Evolutionary conservation across 1,140 invertebrate species (phyloP).

Genomic region (Rhopalosiphum maidis): DNA sequence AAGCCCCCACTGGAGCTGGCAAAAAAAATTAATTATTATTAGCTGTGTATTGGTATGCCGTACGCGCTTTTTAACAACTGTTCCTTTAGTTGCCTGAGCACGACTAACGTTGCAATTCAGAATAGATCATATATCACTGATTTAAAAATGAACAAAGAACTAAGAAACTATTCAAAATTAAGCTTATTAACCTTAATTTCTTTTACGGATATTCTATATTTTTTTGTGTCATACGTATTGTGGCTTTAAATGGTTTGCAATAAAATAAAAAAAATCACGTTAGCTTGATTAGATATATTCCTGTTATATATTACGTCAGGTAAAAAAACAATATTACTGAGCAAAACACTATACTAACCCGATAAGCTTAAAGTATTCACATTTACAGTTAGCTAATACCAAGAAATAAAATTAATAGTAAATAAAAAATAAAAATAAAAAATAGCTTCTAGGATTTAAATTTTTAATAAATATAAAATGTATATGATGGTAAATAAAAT

Average conservation of each 20-base stretch:
- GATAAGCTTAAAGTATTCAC: no score
- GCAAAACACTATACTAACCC: background rate
- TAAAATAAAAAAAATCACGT: background rate
- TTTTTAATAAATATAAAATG: no score
- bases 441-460: background rate
- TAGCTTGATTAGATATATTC: background rate
- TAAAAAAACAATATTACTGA: background rate
- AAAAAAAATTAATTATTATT: conserved; percentile 57
- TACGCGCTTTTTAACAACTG: conserved; percentile 36
- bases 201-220: background rate
- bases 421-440: background rate
- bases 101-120: background rate
- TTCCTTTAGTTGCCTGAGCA: background rate
- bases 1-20: background rate
- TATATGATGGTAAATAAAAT: background rate
- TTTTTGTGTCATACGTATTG: background rate
- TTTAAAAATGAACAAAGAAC: background rate
- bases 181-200: background rate
- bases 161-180: background rate
- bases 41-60: conserved; percentile 37
- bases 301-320: background rate
- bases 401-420: background rate
- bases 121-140: conserved; percentile 25
- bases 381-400: background rate
- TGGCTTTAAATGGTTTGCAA: background rate